Evolutionary conservation across 2,797 vertebrate species (phyloP).

Genomic region (Coluber constrictor): DNA sequence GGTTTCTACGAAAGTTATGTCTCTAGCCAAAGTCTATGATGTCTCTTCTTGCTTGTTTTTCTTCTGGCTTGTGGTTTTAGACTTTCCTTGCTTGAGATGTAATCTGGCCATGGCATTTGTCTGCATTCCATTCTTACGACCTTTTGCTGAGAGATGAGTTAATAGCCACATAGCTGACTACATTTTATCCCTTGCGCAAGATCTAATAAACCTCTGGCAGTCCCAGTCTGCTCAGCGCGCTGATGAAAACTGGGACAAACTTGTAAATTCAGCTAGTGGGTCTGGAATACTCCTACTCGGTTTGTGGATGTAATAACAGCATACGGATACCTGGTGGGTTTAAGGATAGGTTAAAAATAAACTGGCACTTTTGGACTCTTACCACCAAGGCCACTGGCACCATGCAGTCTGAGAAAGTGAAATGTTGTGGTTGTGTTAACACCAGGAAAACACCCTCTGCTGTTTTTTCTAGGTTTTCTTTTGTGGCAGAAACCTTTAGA

Average conservation of each 20-base stretch:
- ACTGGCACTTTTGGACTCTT: not conserved
- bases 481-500: constrained; percentile 24
- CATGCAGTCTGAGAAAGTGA: not conserved
- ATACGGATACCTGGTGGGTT: not conserved
- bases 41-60: not conserved
- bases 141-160: not conserved
- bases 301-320: not conserved
- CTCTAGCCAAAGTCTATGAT: not conserved
- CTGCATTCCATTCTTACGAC: not conserved
- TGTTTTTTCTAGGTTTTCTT: not conserved
- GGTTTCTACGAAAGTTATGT: not conserved
- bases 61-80: not conserved
- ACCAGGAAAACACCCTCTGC: not conserved
- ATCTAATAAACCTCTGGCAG: not conserved
- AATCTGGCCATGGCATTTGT: not conserved
- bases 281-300: not conserved
- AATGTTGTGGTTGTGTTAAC: constrained; percentile 10
- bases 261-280: not conserved
- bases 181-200: not conserved
- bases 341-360: not conserved
- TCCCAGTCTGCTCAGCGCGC: too few species aligned
- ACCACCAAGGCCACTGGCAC: constrained; percentile 24
- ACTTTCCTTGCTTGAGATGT: not conserved
- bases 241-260: not conserved
- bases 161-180: not conserved